Evolutionary conservation across 1,140 invertebrate species (phyloP).

Genomic region (Drosophila guanche): DNA sequence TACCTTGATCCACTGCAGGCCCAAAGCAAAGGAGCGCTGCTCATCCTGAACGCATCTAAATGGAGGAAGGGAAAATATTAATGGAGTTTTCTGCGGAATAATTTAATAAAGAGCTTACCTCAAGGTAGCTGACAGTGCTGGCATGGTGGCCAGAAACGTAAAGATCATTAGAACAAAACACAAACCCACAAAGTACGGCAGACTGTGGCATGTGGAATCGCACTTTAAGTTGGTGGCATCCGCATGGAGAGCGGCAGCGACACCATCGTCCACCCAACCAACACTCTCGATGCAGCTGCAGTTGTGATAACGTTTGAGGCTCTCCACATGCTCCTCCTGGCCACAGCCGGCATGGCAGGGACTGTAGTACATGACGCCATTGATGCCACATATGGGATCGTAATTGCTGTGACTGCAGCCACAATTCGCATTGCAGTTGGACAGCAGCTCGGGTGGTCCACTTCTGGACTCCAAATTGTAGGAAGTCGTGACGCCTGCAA

Average conservation of each 20-base stretch:
- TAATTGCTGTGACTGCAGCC: constrained; percentile 85
- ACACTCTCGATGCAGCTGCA: constrained; percentile 84
- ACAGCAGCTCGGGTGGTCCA: constrained; percentile 66
- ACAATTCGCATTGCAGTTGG: constrained; percentile 87
- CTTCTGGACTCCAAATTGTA: constrained; percentile 78
- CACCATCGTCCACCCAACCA: constrained; percentile 14
- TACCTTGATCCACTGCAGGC: constrained; percentile 94
- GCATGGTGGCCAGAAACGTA: constrained; percentile 91
- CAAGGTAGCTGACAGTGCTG: constrained; percentile 89
- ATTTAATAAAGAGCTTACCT: constrained; percentile 84
- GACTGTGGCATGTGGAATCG: constrained; percentile 86
- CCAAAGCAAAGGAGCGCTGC: constrained; percentile 92
- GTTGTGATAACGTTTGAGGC: constrained; percentile 84
- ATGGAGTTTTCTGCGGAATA: neutral
- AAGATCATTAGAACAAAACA: constrained; percentile 90
- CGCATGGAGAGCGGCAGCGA: neutral
- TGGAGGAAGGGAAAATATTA: neutral
- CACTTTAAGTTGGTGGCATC: constrained; percentile 85
- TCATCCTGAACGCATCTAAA: constrained; percentile 91
- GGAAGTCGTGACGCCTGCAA: constrained; percentile 89
- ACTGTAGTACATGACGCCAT: constrained; percentile 92
- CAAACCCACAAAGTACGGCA: constrained; percentile 88
- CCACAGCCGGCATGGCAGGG: constrained; percentile 93
- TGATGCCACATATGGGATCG: constrained; percentile 89
- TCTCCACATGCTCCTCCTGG: constrained; percentile 74